These are phyloP conservation scores for Eupithecia pulchellata DNA, from an alignment of 2,888 invertebrate genomes.

Conservation along the genomic window DNA sequence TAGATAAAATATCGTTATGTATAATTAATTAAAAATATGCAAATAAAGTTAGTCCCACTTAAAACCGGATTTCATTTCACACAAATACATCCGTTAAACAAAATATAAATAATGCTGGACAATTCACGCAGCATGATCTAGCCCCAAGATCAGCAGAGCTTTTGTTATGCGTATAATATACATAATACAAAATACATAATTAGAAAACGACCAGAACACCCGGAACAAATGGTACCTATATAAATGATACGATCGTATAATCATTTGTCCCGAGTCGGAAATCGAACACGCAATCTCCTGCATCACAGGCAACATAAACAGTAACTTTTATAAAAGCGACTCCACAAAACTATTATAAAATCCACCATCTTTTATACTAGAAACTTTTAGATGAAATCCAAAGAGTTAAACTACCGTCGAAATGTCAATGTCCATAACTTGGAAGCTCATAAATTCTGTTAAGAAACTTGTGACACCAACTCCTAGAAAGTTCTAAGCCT, in stretches of 20 bases:
- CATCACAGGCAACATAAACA: too few relatives aligned
- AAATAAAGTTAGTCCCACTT: background rate
- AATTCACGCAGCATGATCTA: too few relatives aligned
- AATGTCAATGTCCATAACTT: constrained; percentile 61
- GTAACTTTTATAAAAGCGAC: background rate
- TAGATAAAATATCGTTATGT: background rate
- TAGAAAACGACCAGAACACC: too few relatives aligned
- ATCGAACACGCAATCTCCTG: too few relatives aligned
- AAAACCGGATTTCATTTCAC: background rate
- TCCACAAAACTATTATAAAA: constrained; percentile 28
- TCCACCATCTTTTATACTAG: constrained; percentile 39
- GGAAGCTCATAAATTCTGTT: constrained; percentile 54
- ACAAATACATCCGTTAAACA: background rate
- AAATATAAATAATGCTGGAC: too few relatives aligned
- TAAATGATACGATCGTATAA: too few relatives aligned
- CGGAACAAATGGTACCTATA: too few relatives aligned
- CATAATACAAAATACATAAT: too few relatives aligned
- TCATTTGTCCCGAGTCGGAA: too few relatives aligned
- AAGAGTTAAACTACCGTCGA: constrained; percentile 54
- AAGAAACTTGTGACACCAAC: constrained; percentile 62
- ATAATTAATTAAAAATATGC: background rate
- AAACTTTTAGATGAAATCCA: constrained; percentile 55
- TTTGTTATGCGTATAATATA: too few relatives aligned
- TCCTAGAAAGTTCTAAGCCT: constrained; percentile 47
- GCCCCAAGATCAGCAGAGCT: too few relatives aligned